Conservation (phyloP, 2,113 vertebrate species). For the Ornithorhynchus anatinus region DNA sequence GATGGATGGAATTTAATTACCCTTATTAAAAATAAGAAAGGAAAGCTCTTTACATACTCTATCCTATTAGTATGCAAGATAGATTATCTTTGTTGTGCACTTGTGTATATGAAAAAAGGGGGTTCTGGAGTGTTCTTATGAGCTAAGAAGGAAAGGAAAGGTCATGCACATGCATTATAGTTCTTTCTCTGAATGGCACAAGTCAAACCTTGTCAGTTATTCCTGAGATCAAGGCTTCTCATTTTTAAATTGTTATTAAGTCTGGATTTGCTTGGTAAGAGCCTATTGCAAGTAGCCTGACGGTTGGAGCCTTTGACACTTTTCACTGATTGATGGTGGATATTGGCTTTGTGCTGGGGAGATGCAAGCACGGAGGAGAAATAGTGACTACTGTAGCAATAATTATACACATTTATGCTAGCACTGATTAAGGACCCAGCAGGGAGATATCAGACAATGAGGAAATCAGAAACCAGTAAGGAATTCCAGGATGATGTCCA, state of each 20-base stretch:
- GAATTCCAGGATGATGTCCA: neutral
- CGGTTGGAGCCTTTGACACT: slow-evolving; percentile 39
- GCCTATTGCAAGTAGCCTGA: slow-evolving; percentile 24
- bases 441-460: no score
- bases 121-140: slow-evolving; percentile 26
- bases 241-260: slow-evolving; percentile 42
- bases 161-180: slow-evolving; percentile 34
- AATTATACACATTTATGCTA: neutral
- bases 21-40: slow-evolving; percentile 72
- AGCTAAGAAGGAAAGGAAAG: slow-evolving; percentile 42
- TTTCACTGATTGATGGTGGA: slow-evolving; percentile 16
- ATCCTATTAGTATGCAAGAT: slow-evolving; percentile 60
- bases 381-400: neutral
- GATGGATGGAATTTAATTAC: slow-evolving; percentile 74
- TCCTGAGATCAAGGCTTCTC: slow-evolving; percentile 24
- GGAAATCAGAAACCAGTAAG: neutral
- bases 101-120: slow-evolving; percentile 36
- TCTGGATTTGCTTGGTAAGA: slow-evolving; percentile 39
- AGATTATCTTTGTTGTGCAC: slow-evolving; percentile 61
- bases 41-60: slow-evolving; percentile 47
- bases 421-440: neutral
- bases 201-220: slow-evolving; percentile 37
- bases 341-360: neutral
- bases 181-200: slow-evolving; percentile 29
- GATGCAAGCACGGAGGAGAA: neutral